Evolutionary conservation across 2,888 invertebrate genomes (phyloP).

Genomic region (Monochamus alternatus): DNA sequence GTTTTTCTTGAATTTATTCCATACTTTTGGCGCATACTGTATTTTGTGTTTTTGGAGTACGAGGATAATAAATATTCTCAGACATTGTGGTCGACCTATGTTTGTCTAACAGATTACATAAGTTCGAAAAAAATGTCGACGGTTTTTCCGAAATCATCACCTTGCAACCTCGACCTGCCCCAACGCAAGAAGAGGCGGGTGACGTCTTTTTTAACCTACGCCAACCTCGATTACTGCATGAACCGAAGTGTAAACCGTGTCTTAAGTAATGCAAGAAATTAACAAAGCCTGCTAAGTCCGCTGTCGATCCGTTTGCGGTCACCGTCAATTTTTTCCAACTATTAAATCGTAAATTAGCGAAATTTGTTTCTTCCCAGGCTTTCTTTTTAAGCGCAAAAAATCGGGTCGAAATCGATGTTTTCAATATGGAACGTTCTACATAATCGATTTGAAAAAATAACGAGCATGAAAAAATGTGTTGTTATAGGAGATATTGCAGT

Average conservation of each 20-base stretch:
- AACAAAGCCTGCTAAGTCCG: neutral
- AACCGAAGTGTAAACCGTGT: neutral
- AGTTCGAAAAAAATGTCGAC: too few relatives aligned
- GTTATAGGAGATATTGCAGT: neutral
- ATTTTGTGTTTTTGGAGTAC: too few relatives aligned
- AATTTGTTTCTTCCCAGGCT: slow-evolving; percentile 10
- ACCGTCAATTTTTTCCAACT: neutral
- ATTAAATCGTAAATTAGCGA: slow-evolving; percentile 4
- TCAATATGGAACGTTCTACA: neutral
- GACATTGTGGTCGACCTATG: too few relatives aligned
- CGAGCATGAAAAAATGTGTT: slow-evolving; percentile 5
- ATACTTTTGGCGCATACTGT: too few relatives aligned
- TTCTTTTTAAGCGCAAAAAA: neutral
- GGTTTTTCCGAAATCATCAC: neutral
- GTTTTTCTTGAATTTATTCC: too few relatives aligned
- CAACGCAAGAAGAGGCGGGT: neutral
- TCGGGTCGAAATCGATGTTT: neutral
- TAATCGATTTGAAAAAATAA: slow-evolving; percentile 6
- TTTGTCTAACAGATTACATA: too few relatives aligned
- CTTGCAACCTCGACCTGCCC: neutral
- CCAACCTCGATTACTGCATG: neutral
- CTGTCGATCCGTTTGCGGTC: neutral
- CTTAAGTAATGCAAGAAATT: slow-evolving; percentile 5
- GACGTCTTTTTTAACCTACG: neutral
- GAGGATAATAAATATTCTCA: too few relatives aligned